Percentiles rank a stretch among this genome's conserved stretches.
Evolutionary conservation across 2,113 vertebrate genomes (phyloP).

Genomic region (Zosterops lateralis): DNA sequence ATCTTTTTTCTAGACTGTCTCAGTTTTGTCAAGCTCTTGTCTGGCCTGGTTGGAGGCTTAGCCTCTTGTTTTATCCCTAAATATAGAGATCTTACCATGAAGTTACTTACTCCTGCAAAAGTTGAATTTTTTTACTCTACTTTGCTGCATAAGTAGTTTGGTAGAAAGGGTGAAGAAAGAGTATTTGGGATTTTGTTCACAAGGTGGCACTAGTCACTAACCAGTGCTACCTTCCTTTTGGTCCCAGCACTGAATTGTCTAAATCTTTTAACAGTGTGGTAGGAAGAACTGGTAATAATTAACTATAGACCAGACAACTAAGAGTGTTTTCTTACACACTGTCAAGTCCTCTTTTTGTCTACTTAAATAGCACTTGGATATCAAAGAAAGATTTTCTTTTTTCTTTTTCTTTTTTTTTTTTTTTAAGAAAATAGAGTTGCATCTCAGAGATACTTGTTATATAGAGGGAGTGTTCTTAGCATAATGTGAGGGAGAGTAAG

Average conservation of each 20-base stretch:
- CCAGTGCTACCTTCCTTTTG: background rate
- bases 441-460: background rate
- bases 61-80: background rate
- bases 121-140: background rate
- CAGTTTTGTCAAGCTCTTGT: background rate
- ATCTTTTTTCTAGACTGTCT: background rate
- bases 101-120: background rate
- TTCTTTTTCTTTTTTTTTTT: too few relatives aligned
- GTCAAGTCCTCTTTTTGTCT: background rate
- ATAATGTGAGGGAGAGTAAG: background rate
- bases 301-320: background rate
- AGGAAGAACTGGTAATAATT: background rate
- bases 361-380: background rate
- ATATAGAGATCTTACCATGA: background rate
- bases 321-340: background rate
- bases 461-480: background rate
- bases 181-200: constrained; percentile 11
- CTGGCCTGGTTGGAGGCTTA: background rate
- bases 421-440: background rate
- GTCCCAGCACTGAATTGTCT: background rate
- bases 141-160: background rate
- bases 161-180: background rate
- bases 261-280: background rate
- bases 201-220: constrained; percentile 53
- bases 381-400: background rate